These are phyloP conservation scores for Sphaeridia pumilis DNA, from an alignment of 2,888 invertebrate species.

Conservation along the genomic window DNA sequence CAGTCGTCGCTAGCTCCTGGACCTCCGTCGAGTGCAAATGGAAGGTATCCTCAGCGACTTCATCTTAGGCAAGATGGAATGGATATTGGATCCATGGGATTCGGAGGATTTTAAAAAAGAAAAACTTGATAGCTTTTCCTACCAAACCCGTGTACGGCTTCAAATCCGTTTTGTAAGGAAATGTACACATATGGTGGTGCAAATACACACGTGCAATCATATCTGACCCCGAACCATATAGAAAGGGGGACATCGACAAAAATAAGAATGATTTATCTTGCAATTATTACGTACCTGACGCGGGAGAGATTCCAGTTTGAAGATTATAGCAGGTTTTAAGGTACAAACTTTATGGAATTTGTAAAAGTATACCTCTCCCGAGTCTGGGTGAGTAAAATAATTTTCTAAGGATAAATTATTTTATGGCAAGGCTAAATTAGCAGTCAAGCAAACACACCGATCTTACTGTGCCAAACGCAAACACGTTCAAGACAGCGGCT, in stretches of 20 bases:
- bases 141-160: conserved; percentile 1
- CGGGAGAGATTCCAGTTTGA: conserved; percentile 2
- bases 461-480: no score
- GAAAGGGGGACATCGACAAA: no score
- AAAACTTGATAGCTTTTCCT: no score
- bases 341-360: conserved; percentile 1
- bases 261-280: no score
- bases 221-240: no score
- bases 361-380: background rate
- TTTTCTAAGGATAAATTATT: no score
- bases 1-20: conserved; percentile 25
- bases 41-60: conserved; percentile 28
- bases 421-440: no score
- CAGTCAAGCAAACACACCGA: no score
- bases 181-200: background rate
- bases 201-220: no score
- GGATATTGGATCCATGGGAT: conserved; percentile 42
- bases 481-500: no score
- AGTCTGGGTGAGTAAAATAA: background rate
- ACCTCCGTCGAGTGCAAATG: conserved; percentile 11
- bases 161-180: conserved; percentile 2
- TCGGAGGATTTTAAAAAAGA: conserved; percentile 44
- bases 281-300: conserved; percentile 2
- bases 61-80: conserved; percentile 40
- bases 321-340: no score